Evolutionary conservation across 2,113 vertebrate genomes (phyloP).

Genomic region (Tricholaema leucomelas): DNA sequence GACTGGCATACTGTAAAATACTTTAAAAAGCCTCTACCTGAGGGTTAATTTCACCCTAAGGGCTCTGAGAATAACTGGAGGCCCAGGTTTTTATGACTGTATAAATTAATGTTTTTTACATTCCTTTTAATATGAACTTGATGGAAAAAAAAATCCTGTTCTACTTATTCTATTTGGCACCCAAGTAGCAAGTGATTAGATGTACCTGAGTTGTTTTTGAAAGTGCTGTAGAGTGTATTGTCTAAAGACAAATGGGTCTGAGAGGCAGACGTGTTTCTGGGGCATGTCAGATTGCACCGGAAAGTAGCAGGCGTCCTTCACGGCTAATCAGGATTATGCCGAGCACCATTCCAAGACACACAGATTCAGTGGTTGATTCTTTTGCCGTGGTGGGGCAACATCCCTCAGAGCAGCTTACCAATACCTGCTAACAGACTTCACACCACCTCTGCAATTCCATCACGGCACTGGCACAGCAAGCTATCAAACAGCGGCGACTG

Average conservation of each 20-base stretch:
- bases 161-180: slow-evolving; percentile 8
- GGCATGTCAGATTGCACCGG: not conserved
- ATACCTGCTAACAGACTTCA: accelerated
- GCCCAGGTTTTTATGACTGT: not conserved
- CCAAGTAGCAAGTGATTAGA: not conserved
- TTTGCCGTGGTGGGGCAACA: not conserved
- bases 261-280: not conserved
- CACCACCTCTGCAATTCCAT: accelerated
- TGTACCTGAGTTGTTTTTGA: not conserved
- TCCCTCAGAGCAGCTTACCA: not conserved
- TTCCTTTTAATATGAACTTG: slow-evolving; percentile 47
- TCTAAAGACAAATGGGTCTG: not conserved
- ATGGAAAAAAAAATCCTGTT: slow-evolving; percentile 54
- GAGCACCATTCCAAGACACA: accelerated
- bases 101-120: slow-evolving; percentile 43
- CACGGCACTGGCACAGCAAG: accelerated
- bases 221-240: not conserved
- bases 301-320: not conserved
- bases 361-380: accelerated
- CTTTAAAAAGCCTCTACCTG: slow-evolving; percentile 15
- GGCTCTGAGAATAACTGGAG: slow-evolving; percentile 29
- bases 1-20: slow-evolving; percentile 22
- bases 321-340: not conserved
- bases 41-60: slow-evolving; percentile 44
- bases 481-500: not conserved